phyloP scores from a whole-genome alignment of 2,888 invertebrate genomes.

The Cacoxenus indagator region DNA sequence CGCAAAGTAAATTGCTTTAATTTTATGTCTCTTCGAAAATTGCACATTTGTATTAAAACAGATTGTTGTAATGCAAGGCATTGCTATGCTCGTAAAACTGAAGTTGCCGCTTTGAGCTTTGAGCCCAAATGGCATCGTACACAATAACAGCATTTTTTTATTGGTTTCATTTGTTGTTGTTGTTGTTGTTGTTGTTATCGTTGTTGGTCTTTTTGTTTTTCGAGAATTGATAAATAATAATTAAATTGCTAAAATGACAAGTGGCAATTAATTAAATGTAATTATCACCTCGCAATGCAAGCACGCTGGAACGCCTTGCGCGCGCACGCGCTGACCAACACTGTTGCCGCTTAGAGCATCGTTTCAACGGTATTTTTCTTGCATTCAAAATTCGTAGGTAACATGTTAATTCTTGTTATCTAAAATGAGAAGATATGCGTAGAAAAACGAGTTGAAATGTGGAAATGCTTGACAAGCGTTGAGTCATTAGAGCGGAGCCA shows the following conservation, averaged over 20 bases:
- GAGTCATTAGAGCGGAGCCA: constrained; percentile 12
- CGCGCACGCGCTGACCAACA: neutral
- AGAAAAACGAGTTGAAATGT: neutral
- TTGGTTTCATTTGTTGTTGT: constrained; percentile 3
- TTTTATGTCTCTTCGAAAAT: constrained; percentile 19
- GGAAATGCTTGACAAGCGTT: neutral
- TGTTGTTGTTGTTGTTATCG: neutral
- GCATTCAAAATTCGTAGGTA: no score
- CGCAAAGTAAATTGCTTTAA: constrained; percentile 15
- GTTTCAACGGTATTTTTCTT: neutral
- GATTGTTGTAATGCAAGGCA: neutral
- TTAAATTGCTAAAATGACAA: constrained; percentile 62
- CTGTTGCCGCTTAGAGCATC: neutral
- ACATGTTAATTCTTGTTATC: constrained; percentile 56
- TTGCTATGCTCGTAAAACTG: neutral
- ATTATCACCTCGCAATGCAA: constrained; percentile 54
- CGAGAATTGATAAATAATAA: constrained; percentile 32
- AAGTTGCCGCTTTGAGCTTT: neutral
- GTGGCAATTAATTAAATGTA: constrained; percentile 63
- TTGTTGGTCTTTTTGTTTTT: constrained; percentile 26
- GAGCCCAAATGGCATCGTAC: neutral
- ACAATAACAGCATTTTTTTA: constrained; percentile 6
- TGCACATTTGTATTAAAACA: constrained; percentile 6
- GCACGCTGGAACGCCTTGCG: neutral
- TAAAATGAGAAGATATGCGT: constrained; percentile 29